Evolutionary conservation across 2,888 invertebrate species (phyloP).

Genomic region (Euzophera pinguis): DNA sequence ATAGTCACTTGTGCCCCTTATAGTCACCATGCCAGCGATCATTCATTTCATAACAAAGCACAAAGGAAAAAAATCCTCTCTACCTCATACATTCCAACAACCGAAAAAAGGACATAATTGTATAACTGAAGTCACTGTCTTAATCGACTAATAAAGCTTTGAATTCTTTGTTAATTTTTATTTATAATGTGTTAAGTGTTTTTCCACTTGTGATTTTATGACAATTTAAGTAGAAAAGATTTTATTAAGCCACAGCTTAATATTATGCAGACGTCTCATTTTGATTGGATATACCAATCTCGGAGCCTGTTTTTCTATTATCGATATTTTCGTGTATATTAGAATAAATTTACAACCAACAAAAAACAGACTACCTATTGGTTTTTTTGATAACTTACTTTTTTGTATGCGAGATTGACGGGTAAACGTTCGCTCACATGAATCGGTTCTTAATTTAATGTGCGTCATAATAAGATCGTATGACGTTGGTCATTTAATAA

Average conservation of each 20-base stretch:
- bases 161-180: too few relatives aligned
- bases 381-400: background rate
- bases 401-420: background rate
- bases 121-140: too few relatives aligned
- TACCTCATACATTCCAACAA: too few relatives aligned
- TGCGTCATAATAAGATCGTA: background rate
- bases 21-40: too few relatives aligned
- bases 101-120: too few relatives aligned
- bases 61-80: too few relatives aligned
- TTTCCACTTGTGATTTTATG: background rate
- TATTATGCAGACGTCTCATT: slow-evolving; percentile 2
- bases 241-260: background rate
- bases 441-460: background rate
- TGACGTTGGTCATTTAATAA: background rate
- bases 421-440: background rate
- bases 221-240: background rate
- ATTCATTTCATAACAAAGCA: too few relatives aligned
- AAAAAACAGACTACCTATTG: background rate
- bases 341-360: background rate
- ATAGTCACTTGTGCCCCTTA: too few relatives aligned
- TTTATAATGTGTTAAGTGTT: too few relatives aligned
- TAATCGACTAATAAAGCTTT: too few relatives aligned
- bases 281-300: background rate
- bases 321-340: background rate
- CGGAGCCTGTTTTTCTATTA: background rate